Conservation (phyloP, 1,140 invertebrate genomes). For the Trachymyrmex septentrionalis region DNA sequence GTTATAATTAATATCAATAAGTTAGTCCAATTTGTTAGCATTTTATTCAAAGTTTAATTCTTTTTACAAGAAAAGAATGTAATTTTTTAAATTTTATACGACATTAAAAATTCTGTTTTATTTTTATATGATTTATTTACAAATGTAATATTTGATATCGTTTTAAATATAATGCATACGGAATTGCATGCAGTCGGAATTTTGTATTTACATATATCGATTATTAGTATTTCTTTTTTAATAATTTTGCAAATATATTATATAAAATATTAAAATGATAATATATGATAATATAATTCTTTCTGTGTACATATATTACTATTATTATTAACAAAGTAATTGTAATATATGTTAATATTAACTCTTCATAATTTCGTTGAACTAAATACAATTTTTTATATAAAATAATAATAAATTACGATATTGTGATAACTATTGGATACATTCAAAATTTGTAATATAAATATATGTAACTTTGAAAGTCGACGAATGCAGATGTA, state of each 20-base stretch:
- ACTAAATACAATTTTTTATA: neutral
- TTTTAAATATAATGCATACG: neutral
- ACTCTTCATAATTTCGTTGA: neutral
- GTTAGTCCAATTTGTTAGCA: neutral
- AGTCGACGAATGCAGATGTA: too few relatives aligned
- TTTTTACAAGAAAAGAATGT: neutral
- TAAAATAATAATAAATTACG: conserved; percentile 1
- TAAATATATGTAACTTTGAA: too few relatives aligned
- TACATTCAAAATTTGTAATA: too few relatives aligned
- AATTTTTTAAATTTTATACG: neutral
- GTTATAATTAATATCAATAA: neutral
- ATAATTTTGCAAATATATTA: neutral
- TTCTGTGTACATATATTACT: neutral
- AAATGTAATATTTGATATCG: neutral
- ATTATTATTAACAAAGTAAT: neutral
- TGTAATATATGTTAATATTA: neutral
- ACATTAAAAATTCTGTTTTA: neutral
- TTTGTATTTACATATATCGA: neutral
- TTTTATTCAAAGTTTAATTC: neutral
- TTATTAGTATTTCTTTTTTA: neutral
- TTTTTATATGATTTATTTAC: neutral
- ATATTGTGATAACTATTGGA: neutral
- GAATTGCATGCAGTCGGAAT: too few relatives aligned
- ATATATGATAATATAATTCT: neutral
- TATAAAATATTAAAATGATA: neutral